phyloP scores from a whole-genome alignment of 2,888 invertebrate genomes.

The Drosophila affinis region DNA sequence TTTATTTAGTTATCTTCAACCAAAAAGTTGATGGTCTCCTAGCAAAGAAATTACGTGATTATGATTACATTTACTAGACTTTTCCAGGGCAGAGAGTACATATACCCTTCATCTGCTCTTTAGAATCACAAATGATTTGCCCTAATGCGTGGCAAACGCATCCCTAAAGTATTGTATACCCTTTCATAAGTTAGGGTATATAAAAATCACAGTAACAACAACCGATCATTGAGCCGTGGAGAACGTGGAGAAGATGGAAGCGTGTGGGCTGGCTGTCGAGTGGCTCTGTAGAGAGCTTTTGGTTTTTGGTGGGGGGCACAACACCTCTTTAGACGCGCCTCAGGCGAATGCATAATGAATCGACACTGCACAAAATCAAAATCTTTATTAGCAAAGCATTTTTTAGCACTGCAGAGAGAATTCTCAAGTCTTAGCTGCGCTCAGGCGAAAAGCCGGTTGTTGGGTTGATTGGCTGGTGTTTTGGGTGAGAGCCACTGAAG shows the following conservation, averaged over 20 bases:
- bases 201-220: conserved; percentile 3
- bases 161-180: neutral
- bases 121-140: no score
- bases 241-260: conserved; percentile 2
- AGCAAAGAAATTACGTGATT: no score
- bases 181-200: neutral
- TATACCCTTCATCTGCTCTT: no score
- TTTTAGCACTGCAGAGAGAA: conserved; percentile 44
- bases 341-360: conserved; percentile 59
- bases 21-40: no score
- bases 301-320: conserved; percentile 8
- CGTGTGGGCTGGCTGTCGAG: conserved; percentile 18
- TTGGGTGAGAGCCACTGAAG: neutral
- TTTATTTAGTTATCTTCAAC: no score
- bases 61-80: no score
- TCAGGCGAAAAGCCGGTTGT: neutral
- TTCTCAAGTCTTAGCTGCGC: conserved; percentile 20
- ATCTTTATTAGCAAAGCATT: conserved; percentile 22
- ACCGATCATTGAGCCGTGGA: conserved; percentile 28
- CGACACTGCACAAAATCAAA: conserved; percentile 29
- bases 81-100: no score
- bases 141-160: no score
- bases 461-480: neutral
- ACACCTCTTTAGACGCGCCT: conserved; percentile 35
- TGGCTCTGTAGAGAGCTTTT: conserved; percentile 10